A percentile compares a stretch with the other conserved stretches of the same genome.
Conservation (phyloP, 2,113 vertebrate species). For the Paratilapia polleni region DNA sequence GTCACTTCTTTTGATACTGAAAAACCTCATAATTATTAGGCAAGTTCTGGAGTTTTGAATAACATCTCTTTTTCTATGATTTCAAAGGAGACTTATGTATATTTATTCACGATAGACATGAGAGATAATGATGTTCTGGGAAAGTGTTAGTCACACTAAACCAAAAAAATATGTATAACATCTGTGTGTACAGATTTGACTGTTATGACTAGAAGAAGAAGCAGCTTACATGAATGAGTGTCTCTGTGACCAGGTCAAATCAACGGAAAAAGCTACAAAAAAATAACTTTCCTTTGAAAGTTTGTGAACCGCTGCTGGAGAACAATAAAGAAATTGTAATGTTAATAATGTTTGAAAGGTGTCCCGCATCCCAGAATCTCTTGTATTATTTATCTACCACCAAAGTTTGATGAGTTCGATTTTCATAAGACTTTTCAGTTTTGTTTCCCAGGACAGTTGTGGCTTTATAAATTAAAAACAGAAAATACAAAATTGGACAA, state of each 20-base stretch:
- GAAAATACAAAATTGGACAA: background rate
- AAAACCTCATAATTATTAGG: background rate
- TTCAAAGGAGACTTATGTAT: background rate
- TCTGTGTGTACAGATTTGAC: background rate
- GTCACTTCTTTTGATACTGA: background rate
- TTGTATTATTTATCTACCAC: background rate
- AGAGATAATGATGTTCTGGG: slow-evolving; percentile 6
- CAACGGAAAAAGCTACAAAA: background rate
- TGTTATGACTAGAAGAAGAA: background rate
- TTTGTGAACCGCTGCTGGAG: background rate
- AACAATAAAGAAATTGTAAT: background rate
- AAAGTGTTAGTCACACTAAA: slow-evolving; percentile 8
- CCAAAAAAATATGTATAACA: slow-evolving; percentile 1
- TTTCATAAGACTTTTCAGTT: background rate
- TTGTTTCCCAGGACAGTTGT: background rate
- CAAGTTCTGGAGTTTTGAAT: background rate
- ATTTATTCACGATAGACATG: background rate
- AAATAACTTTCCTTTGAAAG: background rate
- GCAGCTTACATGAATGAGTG: background rate
- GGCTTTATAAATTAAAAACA: slow-evolving; percentile 26
- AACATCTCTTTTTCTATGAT: background rate
- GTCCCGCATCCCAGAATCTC: background rate
- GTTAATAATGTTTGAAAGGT: background rate
- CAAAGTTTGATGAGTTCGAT: background rate
- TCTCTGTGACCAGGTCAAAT: background rate